Evolutionary conservation across 2,888 invertebrate genomes (phyloP), one percentile per base, ranked within the genome.

Genomic region (Pasiphila rectangulata): DNA sequence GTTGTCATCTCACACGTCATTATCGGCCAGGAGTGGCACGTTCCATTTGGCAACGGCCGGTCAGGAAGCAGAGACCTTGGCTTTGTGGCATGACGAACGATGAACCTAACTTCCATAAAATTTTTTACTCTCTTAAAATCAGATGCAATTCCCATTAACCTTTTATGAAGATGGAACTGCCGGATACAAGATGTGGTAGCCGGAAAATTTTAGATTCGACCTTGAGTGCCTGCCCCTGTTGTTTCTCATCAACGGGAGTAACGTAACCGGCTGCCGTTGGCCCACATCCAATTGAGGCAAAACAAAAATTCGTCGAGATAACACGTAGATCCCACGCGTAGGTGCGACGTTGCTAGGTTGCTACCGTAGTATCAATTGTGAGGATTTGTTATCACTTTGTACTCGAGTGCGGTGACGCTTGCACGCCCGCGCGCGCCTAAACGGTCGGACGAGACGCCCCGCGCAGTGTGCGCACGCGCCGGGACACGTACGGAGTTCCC

Each of bases 331-430:
- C 55, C 52, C 57, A 60, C 63, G 67, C 67, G 67, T 71, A 65
- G 64, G 64, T 61, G 63, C 55, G 57, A 51, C 52, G 46, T 56
- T 62, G 61, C 61, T 61, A 51, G 51, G 46, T 56, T 62, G 61
- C 61, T 61, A 61, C 65, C 57, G 72, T 75, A 71, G 69, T 76
- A 79, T 78, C 76, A 79, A 72, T 76, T 72, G 74, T 72, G 64
- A 66, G 67, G 73, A 75, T 79, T 80, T 78, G 80, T 84, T 86
- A 86, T 86, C 86, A 86, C 76, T 84, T 72, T 73, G 84, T 76
- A 72, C 76, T 75, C 69, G 71, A 44, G 55, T 49, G 58, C 51
- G 56, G 56, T 74, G 80, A 78, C 75, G 84, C 63, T 69, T 68
- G 72, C 71, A 75, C 76, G 74, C 72, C 69, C 72, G 70, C 76